Evolutionary conservation across 2,113 vertebrate genomes (phyloP).

Genomic region (Plectropomus leopardus): DNA sequence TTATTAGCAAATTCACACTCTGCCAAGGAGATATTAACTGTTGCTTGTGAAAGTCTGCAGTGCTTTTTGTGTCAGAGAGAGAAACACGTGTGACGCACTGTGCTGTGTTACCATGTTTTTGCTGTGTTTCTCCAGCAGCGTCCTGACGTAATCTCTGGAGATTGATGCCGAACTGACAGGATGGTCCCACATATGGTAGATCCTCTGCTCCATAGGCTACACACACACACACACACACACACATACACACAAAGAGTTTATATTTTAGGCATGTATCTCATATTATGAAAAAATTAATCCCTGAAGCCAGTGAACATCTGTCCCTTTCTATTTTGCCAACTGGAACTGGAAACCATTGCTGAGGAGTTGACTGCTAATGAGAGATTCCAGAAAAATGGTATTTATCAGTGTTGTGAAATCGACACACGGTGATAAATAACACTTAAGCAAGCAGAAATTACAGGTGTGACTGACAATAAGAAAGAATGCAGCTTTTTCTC

Average conservation of each 20-base stretch:
- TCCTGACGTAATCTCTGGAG: conserved; percentile 89
- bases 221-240: conserved; percentile 52
- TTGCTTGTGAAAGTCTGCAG: neutral
- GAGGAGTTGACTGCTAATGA: conserved; percentile 57
- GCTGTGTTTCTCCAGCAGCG: conserved; percentile 84
- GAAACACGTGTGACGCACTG: neutral
- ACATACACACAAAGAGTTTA: conserved; percentile 37
- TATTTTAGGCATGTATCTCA: conserved; percentile 49
- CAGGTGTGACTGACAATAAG: conserved; percentile 14
- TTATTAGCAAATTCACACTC: conserved; percentile 3
- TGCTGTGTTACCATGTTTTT: conserved; percentile 84
- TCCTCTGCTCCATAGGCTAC: conserved; percentile 87
- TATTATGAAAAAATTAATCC: conserved; percentile 33
- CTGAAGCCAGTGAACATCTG: conserved; percentile 59
- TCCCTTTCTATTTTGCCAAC: conserved; percentile 45
- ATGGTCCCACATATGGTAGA: conserved; percentile 91
- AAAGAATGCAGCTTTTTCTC: neutral
- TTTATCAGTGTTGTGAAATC: conserved; percentile 1
- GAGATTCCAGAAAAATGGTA: conserved; percentile 6
- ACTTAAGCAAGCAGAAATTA: conserved; percentile 9
- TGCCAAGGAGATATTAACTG: too few species aligned
- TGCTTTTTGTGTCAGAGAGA: neutral
- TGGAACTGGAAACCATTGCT: conserved; percentile 18
- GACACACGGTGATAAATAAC: conserved; percentile 16
- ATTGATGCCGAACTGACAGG: conserved; percentile 89